Evolutionary conservation across 2,797 vertebrate genomes (phyloP).

Genomic region (Galagoides demidoff): DNA sequence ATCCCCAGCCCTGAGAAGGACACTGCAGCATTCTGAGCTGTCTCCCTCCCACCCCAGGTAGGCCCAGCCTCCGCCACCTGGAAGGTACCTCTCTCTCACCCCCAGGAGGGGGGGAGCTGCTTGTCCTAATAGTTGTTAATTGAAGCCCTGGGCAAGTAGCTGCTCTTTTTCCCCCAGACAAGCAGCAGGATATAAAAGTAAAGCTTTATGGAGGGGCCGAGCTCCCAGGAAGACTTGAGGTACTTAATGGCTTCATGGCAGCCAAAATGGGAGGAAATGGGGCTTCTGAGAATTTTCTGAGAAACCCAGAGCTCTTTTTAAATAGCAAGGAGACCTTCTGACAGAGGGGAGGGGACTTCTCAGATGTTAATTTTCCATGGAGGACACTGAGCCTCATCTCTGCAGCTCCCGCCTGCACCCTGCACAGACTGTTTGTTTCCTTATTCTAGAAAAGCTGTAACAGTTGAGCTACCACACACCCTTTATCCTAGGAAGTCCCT

Average conservation of each 20-base stretch:
- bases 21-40: not conserved
- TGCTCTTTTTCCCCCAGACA: not conserved
- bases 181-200: not conserved
- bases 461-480: not conserved
- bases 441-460: not conserved
- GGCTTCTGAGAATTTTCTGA: conserved; percentile 57
- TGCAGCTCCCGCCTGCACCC: not conserved
- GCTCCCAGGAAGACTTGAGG: not conserved
- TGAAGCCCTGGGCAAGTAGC: not conserved
- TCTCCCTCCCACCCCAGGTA: not conserved
- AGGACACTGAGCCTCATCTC: not conserved
- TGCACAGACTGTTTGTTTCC: not conserved
- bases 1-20: not conserved
- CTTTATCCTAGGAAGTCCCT: not conserved
- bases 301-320: conserved; percentile 57
- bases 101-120: not conserved
- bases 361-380: not conserved
- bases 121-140: not conserved
- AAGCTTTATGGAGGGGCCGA: not conserved
- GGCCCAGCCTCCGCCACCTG: not conserved
- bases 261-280: not conserved
- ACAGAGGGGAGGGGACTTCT: not conserved
- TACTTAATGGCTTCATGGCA: conserved; percentile 4
- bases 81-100: not conserved
- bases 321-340: conserved; percentile 8